Percentiles rank a stretch among this genome's conserved stretches.
phyloP scores from a whole-genome alignment of 1,140 invertebrate species.

The Sitobion miscanthi region DNA sequence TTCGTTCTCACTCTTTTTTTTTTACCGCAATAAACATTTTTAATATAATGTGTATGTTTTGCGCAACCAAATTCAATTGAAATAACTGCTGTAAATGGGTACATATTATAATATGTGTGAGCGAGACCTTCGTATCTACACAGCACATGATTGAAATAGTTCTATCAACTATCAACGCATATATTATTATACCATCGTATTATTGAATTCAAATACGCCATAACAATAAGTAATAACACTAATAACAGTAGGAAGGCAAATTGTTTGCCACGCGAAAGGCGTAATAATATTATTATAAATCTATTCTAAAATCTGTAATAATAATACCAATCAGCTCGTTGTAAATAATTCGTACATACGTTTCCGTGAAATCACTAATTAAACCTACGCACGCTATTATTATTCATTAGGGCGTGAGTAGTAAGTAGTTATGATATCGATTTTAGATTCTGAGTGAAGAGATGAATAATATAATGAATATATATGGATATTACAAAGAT shows the following conservation, averaged over 20 bases:
- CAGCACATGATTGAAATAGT: neutral
- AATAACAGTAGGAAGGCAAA: neutral
- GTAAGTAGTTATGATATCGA: neutral
- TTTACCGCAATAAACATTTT: neutral
- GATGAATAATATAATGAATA: too few species aligned
- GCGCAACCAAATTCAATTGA: neutral
- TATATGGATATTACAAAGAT: neutral
- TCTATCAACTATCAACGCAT: neutral
- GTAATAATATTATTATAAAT: neutral
- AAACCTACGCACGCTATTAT: neutral
- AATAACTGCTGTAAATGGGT: neutral
- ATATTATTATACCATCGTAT: neutral
- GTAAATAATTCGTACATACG: neutral
- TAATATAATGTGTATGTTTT: neutral
- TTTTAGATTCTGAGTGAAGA: neutral
- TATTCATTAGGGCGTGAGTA: neutral
- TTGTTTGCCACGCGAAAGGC: neutral
- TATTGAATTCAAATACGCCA: neutral
- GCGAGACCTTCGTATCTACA: neutral
- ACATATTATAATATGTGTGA: neutral
- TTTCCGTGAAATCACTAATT: neutral
- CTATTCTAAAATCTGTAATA: neutral
- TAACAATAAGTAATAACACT: neutral
- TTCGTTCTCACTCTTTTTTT: neutral
- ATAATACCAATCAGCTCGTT: neutral